A percentile compares a stretch with the other conserved stretches of the same genome.
phyloP scores from a whole-genome alignment of 2,797 vertebrate genomes.

The Hoplostethus mediterraneus region DNA sequence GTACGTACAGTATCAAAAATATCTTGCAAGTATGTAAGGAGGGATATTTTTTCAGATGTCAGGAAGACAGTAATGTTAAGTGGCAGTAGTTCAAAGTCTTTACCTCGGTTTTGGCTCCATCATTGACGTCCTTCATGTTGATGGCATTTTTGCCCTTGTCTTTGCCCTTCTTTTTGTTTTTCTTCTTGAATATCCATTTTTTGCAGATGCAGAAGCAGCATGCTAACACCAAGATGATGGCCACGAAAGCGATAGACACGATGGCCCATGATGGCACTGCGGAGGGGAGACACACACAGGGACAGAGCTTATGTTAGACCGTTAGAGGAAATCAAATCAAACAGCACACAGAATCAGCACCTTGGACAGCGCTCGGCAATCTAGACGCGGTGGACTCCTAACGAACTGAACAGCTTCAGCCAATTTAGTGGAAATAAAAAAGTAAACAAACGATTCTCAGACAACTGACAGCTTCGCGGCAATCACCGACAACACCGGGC shows the following conservation, averaged over 20 bases:
- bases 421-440: conserved; percentile 78
- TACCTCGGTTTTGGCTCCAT: conserved; percentile 98
- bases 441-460: conserved; percentile 65
- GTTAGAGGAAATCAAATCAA: neutral
- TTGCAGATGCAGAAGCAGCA: conserved; percentile 99
- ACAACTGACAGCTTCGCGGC: conserved; percentile 64
- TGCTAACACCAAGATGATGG: conserved; percentile 95
- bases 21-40: neutral
- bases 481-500: conserved; percentile 41
- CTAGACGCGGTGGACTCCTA: conserved; percentile 61
- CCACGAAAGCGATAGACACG: conserved; percentile 97
- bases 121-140: conserved; percentile 99
- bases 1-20: neutral
- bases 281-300: conserved; percentile 35
- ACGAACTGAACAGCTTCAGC: conserved; percentile 59
- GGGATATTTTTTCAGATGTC: neutral
- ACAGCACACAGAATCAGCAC: conserved; percentile 14
- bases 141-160: conserved; percentile 99
- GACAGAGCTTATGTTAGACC: conserved; percentile 19
- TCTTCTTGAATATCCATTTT: conserved; percentile 99
- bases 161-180: conserved; percentile 99
- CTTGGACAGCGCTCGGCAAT: conserved; percentile 31
- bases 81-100: conserved; percentile 60
- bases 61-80: neutral
- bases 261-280: conserved; percentile 99